Conservation (phyloP, 1,140 invertebrate species). For the Ceratitis capitata region DNA sequence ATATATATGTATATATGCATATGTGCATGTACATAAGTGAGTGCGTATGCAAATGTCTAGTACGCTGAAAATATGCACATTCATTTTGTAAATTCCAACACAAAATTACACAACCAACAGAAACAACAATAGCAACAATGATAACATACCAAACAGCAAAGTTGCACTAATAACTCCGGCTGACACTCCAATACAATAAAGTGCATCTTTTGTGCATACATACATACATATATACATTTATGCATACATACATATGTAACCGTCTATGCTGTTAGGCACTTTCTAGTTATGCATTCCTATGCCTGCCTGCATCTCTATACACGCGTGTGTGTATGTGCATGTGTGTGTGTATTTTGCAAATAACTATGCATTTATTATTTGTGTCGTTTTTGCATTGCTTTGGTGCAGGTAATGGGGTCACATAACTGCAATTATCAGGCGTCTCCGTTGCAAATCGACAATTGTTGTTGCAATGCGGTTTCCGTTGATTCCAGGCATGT, state of each 20-base stretch:
- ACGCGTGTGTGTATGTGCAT: background rate
- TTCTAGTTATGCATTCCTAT: no score
- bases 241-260: background rate
- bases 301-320: no score
- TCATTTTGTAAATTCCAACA: slow-evolving; percentile 19
- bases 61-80: slow-evolving; percentile 1
- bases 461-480: slow-evolving; percentile 24
- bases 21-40: background rate
- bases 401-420: slow-evolving; percentile 3
- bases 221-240: background rate
- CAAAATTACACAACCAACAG: background rate
- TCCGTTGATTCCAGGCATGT: background rate
- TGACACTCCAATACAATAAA: slow-evolving; percentile 11
- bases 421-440: slow-evolving; percentile 33
- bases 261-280: no score
- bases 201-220: background rate
- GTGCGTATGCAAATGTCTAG: background rate
- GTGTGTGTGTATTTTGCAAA: background rate
- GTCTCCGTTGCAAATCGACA: slow-evolving; percentile 30
- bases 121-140: background rate
- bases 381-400: background rate
- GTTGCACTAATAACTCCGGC: slow-evolving; percentile 11
- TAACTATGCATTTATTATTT: background rate
- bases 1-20: background rate
- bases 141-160: background rate